Percentiles rank a stretch among this genome's conserved stretches.
Conservation (phyloP, 1,140 invertebrate genomes). For the Magallana gigas region DNA sequence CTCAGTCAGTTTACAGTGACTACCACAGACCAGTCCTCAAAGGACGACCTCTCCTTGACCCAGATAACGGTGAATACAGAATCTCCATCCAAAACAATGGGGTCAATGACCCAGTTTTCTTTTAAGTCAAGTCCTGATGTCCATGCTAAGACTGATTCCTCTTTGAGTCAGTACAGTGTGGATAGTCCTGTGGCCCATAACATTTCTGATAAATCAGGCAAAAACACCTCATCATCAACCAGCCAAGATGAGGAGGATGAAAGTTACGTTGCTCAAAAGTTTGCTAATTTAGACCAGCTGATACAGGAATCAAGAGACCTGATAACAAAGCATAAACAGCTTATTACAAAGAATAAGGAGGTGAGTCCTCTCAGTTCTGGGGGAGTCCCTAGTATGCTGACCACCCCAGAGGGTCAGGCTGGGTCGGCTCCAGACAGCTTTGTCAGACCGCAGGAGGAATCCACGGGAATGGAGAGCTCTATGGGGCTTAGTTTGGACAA, state of each 20-base stretch:
- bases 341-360: conserved; percentile 63
- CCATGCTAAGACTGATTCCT: conserved; percentile 40
- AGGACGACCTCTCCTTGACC: conserved; percentile 40
- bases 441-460: neutral
- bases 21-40: conserved; percentile 33
- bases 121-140: conserved; percentile 39
- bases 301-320: conserved; percentile 65
- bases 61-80: conserved; percentile 44
- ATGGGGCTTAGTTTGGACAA: neutral
- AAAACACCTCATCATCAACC: neutral
- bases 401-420: neutral
- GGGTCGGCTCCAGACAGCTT: neutral
- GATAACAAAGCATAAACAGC: conserved; percentile 63
- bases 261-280: conserved; percentile 60
- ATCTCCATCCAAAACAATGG: neutral
- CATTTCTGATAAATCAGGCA: conserved; percentile 28
- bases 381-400: neutral
- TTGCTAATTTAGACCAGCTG: conserved; percentile 64
- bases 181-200: conserved; percentile 38
- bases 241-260: conserved; percentile 54
- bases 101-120: conserved; percentile 39
- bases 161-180: conserved; percentile 55
- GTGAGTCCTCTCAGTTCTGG: neutral
- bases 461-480: neutral
- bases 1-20: conserved; percentile 61